Base-by-base conservation (phyloP, 2,113 vertebrate genomes). In the Garra rufa region DNA sequence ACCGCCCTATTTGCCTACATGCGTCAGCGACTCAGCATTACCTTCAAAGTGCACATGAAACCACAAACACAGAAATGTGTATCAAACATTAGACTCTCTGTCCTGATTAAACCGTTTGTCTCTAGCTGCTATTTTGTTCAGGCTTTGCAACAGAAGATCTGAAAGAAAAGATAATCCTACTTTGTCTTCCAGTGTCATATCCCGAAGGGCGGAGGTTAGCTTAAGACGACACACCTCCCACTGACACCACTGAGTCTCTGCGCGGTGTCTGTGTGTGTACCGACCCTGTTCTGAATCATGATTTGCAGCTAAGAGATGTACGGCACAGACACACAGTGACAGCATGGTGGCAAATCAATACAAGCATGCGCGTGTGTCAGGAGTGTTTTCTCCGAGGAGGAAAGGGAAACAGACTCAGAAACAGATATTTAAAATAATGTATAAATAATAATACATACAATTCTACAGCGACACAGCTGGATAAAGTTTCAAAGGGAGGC, bases 281-380 rank as follows among this genome's bases (percentile, higher is more conserved):
- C 11, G n/a, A 75, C 44, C 81, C 73, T 76, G 71, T 65, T 76
- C 71, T 75, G 82, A 76, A 83, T 83, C 71, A 46, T 65, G 82
- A 83, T 83, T 83, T 76, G 71, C n/a, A 63, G 82, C 82, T 83
- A 76, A 76, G 82, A 75, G 55, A n/a, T 46, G 70, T 74, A 65
- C 30, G 43, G 41, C 30, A 76, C 41, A 75, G 14, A 65, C 55
- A 83, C 44, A 14, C 71, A 48, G 43, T 69, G 82, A 83, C 73
- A 76, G 82, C 43, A 76, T 17, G 57, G 3, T 76, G 46, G 57
- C 57, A 48, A 43, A 83, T 83, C 69, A 83, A 83, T 83, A 74
- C 50, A 17, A 75, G 81, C 26, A 41, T 71, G 26, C 34, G 61
- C 15, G 30, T 55, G 30, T 63, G 24, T 61, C 30, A 59, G 13